phyloP scores from a whole-genome alignment of 1,140 invertebrate species.

The Heterodera carotae region DNA sequence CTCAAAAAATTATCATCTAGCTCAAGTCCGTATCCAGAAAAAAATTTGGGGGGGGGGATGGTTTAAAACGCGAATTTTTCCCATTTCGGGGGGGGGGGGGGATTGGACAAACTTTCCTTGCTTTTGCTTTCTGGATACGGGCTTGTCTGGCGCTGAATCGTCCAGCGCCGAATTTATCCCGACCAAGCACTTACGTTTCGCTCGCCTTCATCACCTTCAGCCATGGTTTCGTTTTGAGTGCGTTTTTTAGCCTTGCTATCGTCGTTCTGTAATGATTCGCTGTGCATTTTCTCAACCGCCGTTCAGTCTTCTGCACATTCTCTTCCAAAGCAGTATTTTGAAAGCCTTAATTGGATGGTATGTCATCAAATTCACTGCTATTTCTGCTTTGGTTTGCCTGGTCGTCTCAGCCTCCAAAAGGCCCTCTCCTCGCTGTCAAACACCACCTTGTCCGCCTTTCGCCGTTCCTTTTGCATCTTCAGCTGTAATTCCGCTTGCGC shows the following conservation, averaged over 20 bases:
- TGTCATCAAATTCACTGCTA: neutral
- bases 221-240: slow-evolving; percentile 78
- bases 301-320: slow-evolving; percentile 52
- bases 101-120: neutral
- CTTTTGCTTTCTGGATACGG: neutral
- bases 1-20: too few species aligned
- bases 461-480: slow-evolving; percentile 81
- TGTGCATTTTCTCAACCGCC: slow-evolving; percentile 55
- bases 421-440: slow-evolving; percentile 92
- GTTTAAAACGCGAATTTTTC: too few species aligned
- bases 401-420: slow-evolving; percentile 86
- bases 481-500: slow-evolving; percentile 64
- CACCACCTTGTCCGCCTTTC: slow-evolving; percentile 91
- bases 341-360: slow-evolving; percentile 70
- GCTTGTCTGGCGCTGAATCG: too few species aligned
- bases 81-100: too few species aligned
- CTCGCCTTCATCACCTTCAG: slow-evolving; percentile 72
- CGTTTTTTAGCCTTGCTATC: slow-evolving; percentile 78
- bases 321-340: slow-evolving; percentile 58
- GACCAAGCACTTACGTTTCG: slow-evolving; percentile 65
- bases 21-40: too few species aligned
- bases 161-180: neutral
- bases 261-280: slow-evolving; percentile 30
- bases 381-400: slow-evolving; percentile 12
- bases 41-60: too few species aligned